Evolutionary conservation across 2,888 invertebrate species (phyloP).

Genomic region (Lithophane socia): DNA sequence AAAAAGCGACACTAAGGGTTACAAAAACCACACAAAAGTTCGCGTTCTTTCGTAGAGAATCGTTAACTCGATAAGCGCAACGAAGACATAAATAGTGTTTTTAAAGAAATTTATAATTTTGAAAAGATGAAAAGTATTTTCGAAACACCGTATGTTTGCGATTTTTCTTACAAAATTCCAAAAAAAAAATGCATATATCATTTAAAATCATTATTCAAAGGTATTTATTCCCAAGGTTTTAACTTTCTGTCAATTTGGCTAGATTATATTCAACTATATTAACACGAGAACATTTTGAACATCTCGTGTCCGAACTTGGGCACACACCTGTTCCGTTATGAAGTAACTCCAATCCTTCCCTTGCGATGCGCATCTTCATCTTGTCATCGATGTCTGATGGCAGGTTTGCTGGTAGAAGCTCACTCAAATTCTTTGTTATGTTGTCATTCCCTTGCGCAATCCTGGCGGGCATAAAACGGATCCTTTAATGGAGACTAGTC

Average conservation of each 20-base stretch:
- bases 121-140: background rate
- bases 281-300: background rate
- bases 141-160: background rate
- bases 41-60: background rate
- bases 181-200: too few relatives aligned
- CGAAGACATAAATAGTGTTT: background rate
- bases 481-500: background rate
- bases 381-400: conserved; percentile 81
- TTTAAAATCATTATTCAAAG: background rate
- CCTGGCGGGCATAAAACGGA: conserved; percentile 28
- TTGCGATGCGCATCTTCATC: conserved; percentile 80
- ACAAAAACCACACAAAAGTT: background rate
- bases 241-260: background rate
- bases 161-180: too few relatives aligned
- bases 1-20: background rate
- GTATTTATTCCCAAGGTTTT: background rate
- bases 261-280: background rate
- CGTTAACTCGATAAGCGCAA: background rate
- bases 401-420: conserved; percentile 75
- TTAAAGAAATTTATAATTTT: background rate
- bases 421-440: conserved; percentile 79
- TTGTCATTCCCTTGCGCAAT: conserved; percentile 82
- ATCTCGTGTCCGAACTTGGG: background rate
- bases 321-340: conserved; percentile 94
- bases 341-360: conserved; percentile 90